phyloP scores from a whole-genome alignment of 1,140 invertebrate genomes.

The Hycleus cichorii region DNA sequence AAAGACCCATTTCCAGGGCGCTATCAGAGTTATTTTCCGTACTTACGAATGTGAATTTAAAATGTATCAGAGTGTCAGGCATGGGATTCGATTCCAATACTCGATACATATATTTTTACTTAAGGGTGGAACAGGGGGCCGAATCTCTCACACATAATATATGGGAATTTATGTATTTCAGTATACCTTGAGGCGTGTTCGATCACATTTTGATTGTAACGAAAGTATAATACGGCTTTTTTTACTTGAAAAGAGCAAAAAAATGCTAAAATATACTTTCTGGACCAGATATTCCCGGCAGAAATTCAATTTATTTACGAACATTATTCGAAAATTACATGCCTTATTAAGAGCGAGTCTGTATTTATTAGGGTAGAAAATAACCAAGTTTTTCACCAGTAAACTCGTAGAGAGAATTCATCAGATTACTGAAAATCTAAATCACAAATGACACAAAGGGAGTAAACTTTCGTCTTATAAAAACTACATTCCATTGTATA shows the following conservation, averaged over 20 bases:
- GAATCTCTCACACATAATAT: constrained; percentile 23
- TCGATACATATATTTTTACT: constrained; percentile 42
- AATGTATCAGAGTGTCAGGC: constrained; percentile 36
- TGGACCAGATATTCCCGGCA: too few species aligned
- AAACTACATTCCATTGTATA: constrained; percentile 30
- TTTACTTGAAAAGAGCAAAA: too few species aligned
- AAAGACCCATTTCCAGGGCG: constrained; percentile 12
- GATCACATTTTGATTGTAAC: constrained; percentile 38
- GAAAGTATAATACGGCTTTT: constrained; percentile 17
- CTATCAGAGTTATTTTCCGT: constrained; percentile 28
- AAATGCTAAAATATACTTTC: too few species aligned
- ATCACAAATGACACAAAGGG: constrained; percentile 33
- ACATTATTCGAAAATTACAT: too few species aligned
- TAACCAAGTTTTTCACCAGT: too few species aligned
- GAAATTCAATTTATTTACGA: too few species aligned
- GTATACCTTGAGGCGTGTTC: constrained; percentile 37
- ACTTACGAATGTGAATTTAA: constrained; percentile 39
- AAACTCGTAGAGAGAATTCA: constrained; percentile 4
- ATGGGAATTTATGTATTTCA: constrained; percentile 40
- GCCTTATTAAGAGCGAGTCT: too few species aligned
- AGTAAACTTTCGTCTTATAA: constrained; percentile 26
- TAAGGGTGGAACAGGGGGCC: constrained; percentile 32
- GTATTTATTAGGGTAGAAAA: too few species aligned
- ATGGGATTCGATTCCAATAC: constrained; percentile 37
- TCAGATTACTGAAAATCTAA: constrained; percentile 32